These are phyloP conservation scores for Sebastes kiyomatsui DNA, from an alignment of 2,797 vertebrate genomes.

Conservation along the genomic window DNA sequence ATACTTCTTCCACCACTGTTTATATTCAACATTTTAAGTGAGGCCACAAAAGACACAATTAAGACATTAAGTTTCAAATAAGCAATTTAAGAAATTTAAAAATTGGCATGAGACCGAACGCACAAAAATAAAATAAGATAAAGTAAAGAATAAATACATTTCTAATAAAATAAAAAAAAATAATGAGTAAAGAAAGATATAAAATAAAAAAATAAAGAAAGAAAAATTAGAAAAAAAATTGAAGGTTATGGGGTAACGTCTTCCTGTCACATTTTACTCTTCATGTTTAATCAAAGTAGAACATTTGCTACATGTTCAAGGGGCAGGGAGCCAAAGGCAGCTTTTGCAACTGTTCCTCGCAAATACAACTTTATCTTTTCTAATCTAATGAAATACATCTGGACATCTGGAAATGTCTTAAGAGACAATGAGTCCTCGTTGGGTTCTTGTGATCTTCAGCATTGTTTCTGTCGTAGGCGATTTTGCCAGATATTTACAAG, in stretches of 20 bases:
- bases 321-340: neutral
- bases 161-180: neutral
- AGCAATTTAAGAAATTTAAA: neutral
- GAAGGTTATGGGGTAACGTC: neutral
- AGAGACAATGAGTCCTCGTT: neutral
- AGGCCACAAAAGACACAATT: neutral
- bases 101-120: neutral
- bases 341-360: neutral
- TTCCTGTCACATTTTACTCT: neutral
- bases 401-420: neutral
- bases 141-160: neutral
- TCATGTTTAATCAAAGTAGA: neutral
- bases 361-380: neutral
- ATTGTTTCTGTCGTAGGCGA: neutral
- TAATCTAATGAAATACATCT: neutral
- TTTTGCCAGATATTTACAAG: conserved; percentile 25
- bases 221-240: neutral
- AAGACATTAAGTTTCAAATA: neutral
- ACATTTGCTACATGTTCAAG: neutral
- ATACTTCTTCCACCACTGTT: neutral
- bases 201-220: neutral
- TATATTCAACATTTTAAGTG: no score
- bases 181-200: neutral
- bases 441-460: neutral
- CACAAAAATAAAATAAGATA: neutral